Conservation (phyloP, 1,140 invertebrate species). For the Battus philenor region DNA sequence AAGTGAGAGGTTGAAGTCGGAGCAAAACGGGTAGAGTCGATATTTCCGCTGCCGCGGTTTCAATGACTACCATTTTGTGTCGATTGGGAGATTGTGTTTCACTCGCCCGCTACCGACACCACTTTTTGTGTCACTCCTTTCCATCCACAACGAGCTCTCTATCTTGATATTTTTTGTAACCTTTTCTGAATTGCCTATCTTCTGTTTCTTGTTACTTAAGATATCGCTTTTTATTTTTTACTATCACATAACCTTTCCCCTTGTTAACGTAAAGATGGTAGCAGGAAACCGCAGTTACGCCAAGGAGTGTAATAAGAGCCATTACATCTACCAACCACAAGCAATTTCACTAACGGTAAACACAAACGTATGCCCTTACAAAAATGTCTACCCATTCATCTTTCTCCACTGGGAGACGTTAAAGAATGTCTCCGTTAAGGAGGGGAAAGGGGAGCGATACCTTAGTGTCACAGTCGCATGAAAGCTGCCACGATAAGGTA, state of each 20-base stretch:
- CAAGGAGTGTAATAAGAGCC: conserved; percentile 51
- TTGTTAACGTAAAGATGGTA: conserved; percentile 36
- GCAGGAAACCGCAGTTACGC: conserved; percentile 57
- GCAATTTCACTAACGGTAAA: conserved; percentile 57
- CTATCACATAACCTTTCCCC: conserved; percentile 24
- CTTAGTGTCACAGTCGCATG: conserved; percentile 48
- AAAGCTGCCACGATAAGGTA: conserved; percentile 28
- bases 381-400: conserved; percentile 71
- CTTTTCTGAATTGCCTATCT: conserved; percentile 33
- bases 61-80: conserved; percentile 73
- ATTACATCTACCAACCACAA: conserved; percentile 63
- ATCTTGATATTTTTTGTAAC: conserved; percentile 49
- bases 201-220: conserved; percentile 22
- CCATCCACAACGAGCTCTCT: conserved; percentile 65
- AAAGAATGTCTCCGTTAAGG: conserved; percentile 68
- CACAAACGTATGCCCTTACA: conserved; percentile 67
- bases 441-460: conserved; percentile 54
- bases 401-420: conserved; percentile 70
- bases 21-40: conserved; percentile 58
- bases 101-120: conserved; percentile 67
- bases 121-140: conserved; percentile 69
- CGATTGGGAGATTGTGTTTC: conserved; percentile 72
- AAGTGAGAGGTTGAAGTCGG: conserved; percentile 49
- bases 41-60: conserved; percentile 66
- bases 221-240: conserved; percentile 21